Percentiles rank a stretch among this genome's conserved stretches.
phyloP scores from a whole-genome alignment of 2,888 invertebrate genomes.

The Callyntrura guangdongensis region DNA sequence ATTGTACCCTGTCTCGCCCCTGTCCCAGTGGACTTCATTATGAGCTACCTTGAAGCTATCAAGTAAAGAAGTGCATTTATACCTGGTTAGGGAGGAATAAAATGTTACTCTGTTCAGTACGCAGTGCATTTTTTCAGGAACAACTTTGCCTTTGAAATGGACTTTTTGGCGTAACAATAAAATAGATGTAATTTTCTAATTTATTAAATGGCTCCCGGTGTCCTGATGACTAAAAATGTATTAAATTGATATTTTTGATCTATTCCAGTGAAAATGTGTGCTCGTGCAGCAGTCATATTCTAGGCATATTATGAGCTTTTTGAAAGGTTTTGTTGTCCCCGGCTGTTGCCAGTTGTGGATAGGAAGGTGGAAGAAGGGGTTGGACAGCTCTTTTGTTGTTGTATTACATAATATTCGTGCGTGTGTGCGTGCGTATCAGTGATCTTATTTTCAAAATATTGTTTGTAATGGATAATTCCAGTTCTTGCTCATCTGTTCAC shows the following conservation, averaged over 20 bases:
- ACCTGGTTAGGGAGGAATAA: slow-evolving; percentile 16
- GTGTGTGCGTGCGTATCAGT: slow-evolving; percentile 62
- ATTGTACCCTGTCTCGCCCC: background rate
- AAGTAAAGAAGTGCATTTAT: background rate
- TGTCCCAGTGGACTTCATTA: slow-evolving; percentile 36
- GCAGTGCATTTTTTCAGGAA: background rate
- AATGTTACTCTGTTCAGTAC: background rate
- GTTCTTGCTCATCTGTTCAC: slow-evolving; percentile 80
- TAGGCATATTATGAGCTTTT: background rate
- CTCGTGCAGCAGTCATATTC: background rate
- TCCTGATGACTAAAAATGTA: slow-evolving; percentile 66
- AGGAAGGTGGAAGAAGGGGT: slow-evolving; percentile 27
- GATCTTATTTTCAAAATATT: slow-evolving; percentile 53
- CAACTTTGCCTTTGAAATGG: background rate
- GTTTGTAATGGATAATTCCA: slow-evolving; percentile 64
- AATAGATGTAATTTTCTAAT: slow-evolving; percentile 72
- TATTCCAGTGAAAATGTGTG: slow-evolving; percentile 23
- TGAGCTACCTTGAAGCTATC: background rate
- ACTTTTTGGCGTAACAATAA: slow-evolving; percentile 16
- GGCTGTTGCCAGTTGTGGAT: background rate
- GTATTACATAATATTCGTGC: background rate
- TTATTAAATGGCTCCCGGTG: slow-evolving; percentile 70
- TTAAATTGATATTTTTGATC: slow-evolving; percentile 72
- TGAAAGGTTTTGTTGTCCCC: background rate
- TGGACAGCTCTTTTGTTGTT: slow-evolving; percentile 24